Base-by-base conservation (phyloP, 2,888 invertebrate genomes). In the Agrotis clavis region DNA sequence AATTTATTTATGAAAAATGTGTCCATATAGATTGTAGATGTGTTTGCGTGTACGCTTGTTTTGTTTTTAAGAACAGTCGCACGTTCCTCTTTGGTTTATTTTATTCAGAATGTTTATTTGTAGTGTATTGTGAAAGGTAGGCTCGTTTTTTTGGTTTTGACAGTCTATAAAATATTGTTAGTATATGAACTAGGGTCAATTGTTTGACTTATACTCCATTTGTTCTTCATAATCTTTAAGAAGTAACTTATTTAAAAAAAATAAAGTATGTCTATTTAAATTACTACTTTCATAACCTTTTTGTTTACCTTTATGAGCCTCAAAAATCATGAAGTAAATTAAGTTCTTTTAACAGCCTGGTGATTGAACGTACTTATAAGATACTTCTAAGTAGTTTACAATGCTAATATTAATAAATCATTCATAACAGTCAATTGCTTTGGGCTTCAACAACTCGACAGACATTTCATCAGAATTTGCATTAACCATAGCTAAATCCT, bases 1-100 rank as follows among this genome's bases (percentile, higher is more conserved):
- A 93, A 92, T 92, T 89, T 89, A 90, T 91, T 90, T 93, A 93
- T 93, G 91, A 93, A 93, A 93, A 93, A 93, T 92, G 88, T 88
- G 80, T 86, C 84, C 89, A 89, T 90, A 83, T 81, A 85, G 73
- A 71, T 86, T 76, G 84, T 84, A 79, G 77, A 85, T 85, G 81
- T 70, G 71, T 74, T 88, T 84, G 90, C 90, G 90, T 89, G 90
- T 81, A 67, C 67, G 59, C 71, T 76, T 63, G 77, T 86, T 86
- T 86, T 84, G 83, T 86, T 85, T 74, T 81, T 74, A 74, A 68
- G 70, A 71, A 74, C 77, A 65, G 77, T 79, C 80, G 72, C 83
- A 74, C 77, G 73, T 80, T 67, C 69, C 30, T 81, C 63, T 61
- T 62, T 19, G 50, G 56, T 57, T 80, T 80, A 60, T 74, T 71